Percentiles rank a stretch among this genome's conserved stretches.
Evolutionary conservation across 1,140 invertebrate genomes (phyloP).

Genomic region (Leguminivora glycinivorella): DNA sequence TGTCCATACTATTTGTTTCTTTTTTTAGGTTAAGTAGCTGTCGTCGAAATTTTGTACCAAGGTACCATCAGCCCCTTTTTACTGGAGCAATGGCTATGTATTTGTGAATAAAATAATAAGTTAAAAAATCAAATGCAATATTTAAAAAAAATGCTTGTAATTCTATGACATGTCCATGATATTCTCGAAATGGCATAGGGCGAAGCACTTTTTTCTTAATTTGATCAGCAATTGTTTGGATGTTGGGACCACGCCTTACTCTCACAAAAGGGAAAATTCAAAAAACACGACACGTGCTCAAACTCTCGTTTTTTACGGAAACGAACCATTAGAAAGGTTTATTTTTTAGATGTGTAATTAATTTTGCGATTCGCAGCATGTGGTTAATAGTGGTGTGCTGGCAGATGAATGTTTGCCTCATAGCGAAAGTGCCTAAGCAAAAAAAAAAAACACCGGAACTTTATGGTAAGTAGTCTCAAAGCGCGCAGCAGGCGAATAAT

Average conservation of each 20-base stretch:
- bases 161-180: constrained; percentile 39
- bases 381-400: constrained; percentile 47
- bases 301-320: constrained; percentile 72
- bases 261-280: constrained; percentile 48
- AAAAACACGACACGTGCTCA: constrained; percentile 68
- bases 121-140: constrained; percentile 35
- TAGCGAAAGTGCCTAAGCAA: constrained; percentile 13
- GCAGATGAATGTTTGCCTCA: constrained; percentile 39
- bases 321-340: constrained; percentile 49
- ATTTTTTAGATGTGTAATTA: constrained; percentile 60
- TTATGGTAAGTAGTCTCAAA: not conserved
- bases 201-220: constrained; percentile 66
- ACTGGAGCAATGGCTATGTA: too few species aligned
- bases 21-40: too few species aligned
- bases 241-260: constrained; percentile 53
- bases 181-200: constrained; percentile 14
- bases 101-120: too few species aligned
- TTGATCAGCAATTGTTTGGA: constrained; percentile 68
- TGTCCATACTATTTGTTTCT: too few species aligned
- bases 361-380: constrained; percentile 51
- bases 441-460: constrained; percentile 12
- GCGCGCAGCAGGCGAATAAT: not conserved
- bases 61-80: too few species aligned
- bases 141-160: not conserved
- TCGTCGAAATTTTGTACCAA: too few species aligned